These are phyloP conservation scores for Isichthys henryi DNA, from an alignment of 2,113 vertebrate genomes.

Conservation along the genomic window DNA sequence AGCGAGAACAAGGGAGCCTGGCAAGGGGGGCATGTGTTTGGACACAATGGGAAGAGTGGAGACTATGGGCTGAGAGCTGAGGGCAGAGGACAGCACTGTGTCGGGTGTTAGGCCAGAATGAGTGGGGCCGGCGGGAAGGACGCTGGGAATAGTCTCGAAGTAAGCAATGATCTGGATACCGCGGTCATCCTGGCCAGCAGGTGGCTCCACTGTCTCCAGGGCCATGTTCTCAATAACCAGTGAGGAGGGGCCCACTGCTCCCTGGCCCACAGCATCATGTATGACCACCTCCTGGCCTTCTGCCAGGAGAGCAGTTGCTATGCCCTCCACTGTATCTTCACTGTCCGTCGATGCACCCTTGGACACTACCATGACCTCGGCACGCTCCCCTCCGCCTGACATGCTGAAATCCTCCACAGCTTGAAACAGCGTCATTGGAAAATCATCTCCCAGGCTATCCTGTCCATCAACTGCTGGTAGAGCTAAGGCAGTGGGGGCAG, in stretches of 20 bases:
- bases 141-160: conserved; percentile 54
- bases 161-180: conserved; percentile 53
- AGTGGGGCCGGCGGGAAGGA: conserved; percentile 21
- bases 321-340: conserved; percentile 26
- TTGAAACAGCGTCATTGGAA: conserved; percentile 41
- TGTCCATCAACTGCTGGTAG: background rate
- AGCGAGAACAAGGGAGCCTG: conserved; percentile 25
- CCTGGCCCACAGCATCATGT: background rate
- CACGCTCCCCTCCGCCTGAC: conserved; percentile 14
- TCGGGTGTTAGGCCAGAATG: conserved; percentile 40
- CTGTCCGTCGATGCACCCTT: conserved; percentile 25
- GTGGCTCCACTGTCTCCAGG: conserved; percentile 27
- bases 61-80: conserved; percentile 53
- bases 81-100: conserved; percentile 54
- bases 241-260: background rate
- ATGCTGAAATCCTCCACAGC: conserved; percentile 19
- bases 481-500: conserved; percentile 19
- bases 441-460: background rate
- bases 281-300: conserved; percentile 28
- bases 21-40: conserved; percentile 34
- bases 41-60: conserved; percentile 64
- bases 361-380: conserved; percentile 41
- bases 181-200: background rate
- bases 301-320: conserved; percentile 28
- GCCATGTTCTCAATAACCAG: conserved; percentile 34